Percentiles rank a stretch among this genome's conserved stretches.
phyloP scores from a whole-genome alignment of 2,888 invertebrate genomes.

The Napeogenes sylphis region DNA sequence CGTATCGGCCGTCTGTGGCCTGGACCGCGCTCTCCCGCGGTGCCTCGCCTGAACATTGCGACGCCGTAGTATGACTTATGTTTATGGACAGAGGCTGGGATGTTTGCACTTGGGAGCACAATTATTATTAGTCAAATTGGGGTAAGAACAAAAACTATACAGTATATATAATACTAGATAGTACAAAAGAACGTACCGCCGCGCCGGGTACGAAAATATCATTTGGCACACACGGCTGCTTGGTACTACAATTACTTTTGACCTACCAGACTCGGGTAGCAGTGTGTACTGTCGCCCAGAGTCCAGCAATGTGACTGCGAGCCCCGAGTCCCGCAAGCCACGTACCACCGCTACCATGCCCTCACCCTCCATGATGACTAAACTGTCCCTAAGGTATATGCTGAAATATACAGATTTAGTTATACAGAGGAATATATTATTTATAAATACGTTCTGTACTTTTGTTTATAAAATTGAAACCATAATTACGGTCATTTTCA shows the following conservation, averaged over 20 bases:
- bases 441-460: neutral
- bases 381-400: conserved; percentile 42
- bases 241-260: no score
- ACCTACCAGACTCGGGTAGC: conserved; percentile 44
- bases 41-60: conserved; percentile 16
- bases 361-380: conserved; percentile 34
- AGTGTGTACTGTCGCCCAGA: conserved; percentile 50
- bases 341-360: conserved; percentile 62
- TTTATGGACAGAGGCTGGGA: conserved; percentile 13
- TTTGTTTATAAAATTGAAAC: neutral
- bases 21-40: conserved; percentile 42
- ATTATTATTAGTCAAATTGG: neutral
- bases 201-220: no score
- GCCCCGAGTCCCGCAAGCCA: conserved; percentile 43
- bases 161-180: no score
- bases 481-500: conserved; percentile 55
- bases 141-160: no score
- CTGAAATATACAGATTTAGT: conserved; percentile 33
- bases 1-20: conserved; percentile 56
- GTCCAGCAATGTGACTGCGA: conserved; percentile 58
- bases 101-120: neutral
- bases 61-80: conserved; percentile 11
- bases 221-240: no score
- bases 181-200: no score
- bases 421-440: neutral